phyloP scores from a whole-genome alignment of 2,888 invertebrate species.

The Cryptus viduatorius region DNA sequence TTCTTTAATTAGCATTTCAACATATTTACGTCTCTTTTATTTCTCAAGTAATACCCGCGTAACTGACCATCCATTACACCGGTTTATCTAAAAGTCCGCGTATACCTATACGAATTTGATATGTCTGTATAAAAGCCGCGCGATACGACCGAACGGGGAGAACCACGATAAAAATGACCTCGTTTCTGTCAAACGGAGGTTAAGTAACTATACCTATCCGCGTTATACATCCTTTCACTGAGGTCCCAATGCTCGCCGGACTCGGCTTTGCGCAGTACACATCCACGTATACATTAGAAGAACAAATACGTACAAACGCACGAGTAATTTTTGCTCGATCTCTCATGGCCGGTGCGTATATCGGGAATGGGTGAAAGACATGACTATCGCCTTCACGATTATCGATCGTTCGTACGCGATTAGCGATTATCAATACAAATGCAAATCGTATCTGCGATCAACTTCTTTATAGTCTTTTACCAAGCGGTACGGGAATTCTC shows the following conservation, averaged over 20 bases:
- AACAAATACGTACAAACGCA: not conserved
- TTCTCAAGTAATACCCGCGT: too few species aligned
- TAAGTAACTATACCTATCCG: constrained; percentile 78
- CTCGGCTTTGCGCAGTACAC: constrained; percentile 17
- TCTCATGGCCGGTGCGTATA: not conserved
- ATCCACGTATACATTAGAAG: not conserved
- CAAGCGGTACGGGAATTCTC: not conserved
- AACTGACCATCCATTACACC: too few species aligned
- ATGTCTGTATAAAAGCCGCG: constrained; percentile 18
- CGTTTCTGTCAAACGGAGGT: constrained; percentile 81
- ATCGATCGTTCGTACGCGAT: not conserved
- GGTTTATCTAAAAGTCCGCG: too few species aligned
- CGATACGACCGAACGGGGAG: constrained; percentile 47
- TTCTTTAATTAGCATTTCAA: too few species aligned
- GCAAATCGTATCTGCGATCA: not conserved
- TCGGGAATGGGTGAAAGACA: constrained; percentile 1
- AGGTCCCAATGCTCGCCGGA: constrained; percentile 54
- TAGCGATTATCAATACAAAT: not conserved
- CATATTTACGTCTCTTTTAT: too few species aligned
- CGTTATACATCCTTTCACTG: constrained; percentile 79
- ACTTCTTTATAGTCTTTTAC: not conserved
- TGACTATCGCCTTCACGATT: not conserved
- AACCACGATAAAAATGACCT: constrained; percentile 80
- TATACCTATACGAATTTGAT: not conserved
- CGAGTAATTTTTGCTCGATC: not conserved